These are phyloP conservation scores for Phalloptychus januarius DNA, from an alignment of 2,797 vertebrate species.

Conservation along the genomic window DNA sequence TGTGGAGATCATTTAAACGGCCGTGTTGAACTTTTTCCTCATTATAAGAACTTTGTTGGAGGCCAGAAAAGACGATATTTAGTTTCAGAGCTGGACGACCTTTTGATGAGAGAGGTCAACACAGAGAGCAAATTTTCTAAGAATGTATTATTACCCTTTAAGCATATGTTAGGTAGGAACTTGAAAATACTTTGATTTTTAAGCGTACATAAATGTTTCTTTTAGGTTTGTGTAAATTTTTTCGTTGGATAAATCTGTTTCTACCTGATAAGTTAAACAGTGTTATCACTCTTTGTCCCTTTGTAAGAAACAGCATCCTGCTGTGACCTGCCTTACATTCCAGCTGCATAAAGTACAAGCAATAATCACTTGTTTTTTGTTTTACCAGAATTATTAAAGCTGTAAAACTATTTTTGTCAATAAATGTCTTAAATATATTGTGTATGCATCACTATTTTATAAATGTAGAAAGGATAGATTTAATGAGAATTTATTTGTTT, in stretches of 20 bases:
- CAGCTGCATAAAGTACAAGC: constrained; percentile 34
- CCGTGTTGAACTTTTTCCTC: constrained; percentile 5
- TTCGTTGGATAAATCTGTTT: constrained; percentile 24
- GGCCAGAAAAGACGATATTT: constrained; percentile 10
- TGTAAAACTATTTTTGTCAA: constrained; percentile 64
- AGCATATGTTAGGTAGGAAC: constrained; percentile 21
- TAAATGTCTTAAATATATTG: constrained; percentile 33
- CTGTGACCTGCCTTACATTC: neutral
- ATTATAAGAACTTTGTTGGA: neutral
- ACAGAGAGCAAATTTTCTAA: neutral
- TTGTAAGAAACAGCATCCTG: constrained; percentile 22
- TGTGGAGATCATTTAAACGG: constrained; percentile 85
- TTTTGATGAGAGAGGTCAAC: constrained; percentile 16
- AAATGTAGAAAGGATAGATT: neutral
- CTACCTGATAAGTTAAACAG: constrained; percentile 60
- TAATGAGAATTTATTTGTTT: constrained; percentile 4
- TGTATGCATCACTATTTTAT: constrained; percentile 11
- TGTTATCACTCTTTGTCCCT: constrained; percentile 49
- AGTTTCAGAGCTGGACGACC: neutral
- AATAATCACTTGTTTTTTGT: constrained; percentile 26
- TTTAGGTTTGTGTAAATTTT: constrained; percentile 33
- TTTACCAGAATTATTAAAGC: constrained; percentile 32
- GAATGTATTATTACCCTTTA: constrained; percentile 37
- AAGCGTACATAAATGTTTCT: constrained; percentile 18
- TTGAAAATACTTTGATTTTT: constrained; percentile 36